A percentile compares a stretch with the other conserved stretches of the same genome.
Evolutionary conservation across 2,797 vertebrate genomes (phyloP).

Genomic region (Clarias fuscus): DNA sequence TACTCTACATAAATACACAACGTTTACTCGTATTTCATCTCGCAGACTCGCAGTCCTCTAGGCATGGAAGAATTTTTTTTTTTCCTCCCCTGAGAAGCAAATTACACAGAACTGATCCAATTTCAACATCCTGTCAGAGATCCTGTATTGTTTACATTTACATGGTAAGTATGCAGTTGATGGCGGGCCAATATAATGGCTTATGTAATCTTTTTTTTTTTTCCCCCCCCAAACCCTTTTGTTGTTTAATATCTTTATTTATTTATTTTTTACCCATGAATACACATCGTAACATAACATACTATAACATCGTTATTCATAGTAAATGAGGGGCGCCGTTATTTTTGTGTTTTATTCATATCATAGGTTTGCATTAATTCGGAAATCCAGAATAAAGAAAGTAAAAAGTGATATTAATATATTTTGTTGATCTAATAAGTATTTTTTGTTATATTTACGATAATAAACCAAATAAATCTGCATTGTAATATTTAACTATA

Average conservation of each 20-base stretch:
- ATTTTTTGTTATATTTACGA: neutral
- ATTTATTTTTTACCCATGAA: no score
- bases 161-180: neutral
- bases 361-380: neutral
- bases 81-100: neutral
- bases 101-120: constrained; percentile 1
- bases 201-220: neutral
- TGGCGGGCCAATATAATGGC: neutral
- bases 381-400: neutral
- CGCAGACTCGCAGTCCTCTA: no score
- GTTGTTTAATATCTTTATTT: neutral
- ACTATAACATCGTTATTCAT: neutral
- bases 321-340: neutral
- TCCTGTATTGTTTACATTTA: constrained; percentile 8
- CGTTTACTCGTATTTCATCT: neutral
- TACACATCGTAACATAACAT: no score
- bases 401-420: neutral
- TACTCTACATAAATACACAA: neutral
- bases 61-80: neutral
- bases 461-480: no score
- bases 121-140: constrained; percentile 18
- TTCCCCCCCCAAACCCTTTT: neutral
- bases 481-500: no score
- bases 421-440: neutral
- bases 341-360: neutral